phyloP scores from a whole-genome alignment of 2,113 vertebrate genomes.

The Thomomys bottae region DNA sequence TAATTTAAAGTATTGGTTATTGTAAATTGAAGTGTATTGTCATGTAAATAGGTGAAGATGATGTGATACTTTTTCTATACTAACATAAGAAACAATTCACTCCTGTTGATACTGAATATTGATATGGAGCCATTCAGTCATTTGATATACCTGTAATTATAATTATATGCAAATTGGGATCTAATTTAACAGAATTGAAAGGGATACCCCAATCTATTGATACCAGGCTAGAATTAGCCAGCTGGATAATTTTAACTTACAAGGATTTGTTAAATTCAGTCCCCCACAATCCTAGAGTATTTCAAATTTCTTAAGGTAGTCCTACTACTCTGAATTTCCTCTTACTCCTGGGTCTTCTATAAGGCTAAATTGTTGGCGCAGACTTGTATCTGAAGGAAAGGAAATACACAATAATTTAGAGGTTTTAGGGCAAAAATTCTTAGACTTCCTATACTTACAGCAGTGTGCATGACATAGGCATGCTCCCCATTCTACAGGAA shows the following conservation, averaged over 20 bases:
- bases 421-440: not conserved
- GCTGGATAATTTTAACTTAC: not conserved
- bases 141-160: not conserved
- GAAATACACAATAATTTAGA: not conserved
- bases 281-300: not conserved
- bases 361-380: not conserved
- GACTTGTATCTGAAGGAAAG: not conserved
- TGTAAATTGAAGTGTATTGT: conserved; percentile 19
- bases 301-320: not conserved
- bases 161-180: conserved; percentile 25
- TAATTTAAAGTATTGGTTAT: not conserved
- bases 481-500: not conserved
- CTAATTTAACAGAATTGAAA: not conserved
- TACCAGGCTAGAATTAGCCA: not conserved
- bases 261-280: not conserved
- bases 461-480: not conserved
- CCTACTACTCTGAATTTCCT: not conserved
- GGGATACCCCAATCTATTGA: not conserved
- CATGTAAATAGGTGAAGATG: not conserved
- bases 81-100: not conserved
- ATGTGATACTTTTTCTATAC: not conserved
- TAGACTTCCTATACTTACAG: not conserved
- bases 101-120: not conserved
- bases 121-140: not conserved
- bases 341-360: accelerated